Conservation (phyloP, 2,113 vertebrate species). For the Protobothrops flavoviridis region DNA sequence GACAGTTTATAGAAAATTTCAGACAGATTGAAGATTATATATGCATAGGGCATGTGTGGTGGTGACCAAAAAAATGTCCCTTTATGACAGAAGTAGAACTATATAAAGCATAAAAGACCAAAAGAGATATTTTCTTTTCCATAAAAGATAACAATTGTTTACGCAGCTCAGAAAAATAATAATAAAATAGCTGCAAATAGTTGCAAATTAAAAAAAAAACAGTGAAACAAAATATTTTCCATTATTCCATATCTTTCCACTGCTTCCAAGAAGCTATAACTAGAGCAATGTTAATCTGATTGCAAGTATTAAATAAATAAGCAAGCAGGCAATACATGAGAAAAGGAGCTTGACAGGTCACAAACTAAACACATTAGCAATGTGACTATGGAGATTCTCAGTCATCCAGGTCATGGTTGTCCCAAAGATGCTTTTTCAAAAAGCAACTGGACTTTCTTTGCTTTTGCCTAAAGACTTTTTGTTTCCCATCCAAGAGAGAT, state of each 20-base stretch:
- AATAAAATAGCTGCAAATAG: background rate
- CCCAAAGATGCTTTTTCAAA: background rate
- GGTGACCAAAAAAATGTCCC: background rate
- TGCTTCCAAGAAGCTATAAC: background rate
- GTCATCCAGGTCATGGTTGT: background rate
- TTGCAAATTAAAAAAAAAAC: background rate
- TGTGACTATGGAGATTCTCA: background rate
- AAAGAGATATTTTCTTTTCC: background rate
- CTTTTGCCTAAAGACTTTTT: background rate
- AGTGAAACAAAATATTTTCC: background rate
- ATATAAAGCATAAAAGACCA: background rate
- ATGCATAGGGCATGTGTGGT: background rate
- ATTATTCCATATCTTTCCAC: background rate
- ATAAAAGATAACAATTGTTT: background rate
- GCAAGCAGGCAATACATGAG: background rate
- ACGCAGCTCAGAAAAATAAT: background rate
- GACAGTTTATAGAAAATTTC: background rate
- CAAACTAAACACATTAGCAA: background rate
- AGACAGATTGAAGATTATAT: background rate
- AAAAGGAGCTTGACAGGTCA: background rate
- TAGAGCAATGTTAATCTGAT: background rate
- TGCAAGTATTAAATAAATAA: background rate
- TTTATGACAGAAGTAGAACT: background rate
- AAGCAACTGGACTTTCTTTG: background rate
- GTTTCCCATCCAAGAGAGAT: background rate